Evolutionary conservation across 2,113 vertebrate genomes (phyloP).

Genomic region (Passer domesticus): DNA sequence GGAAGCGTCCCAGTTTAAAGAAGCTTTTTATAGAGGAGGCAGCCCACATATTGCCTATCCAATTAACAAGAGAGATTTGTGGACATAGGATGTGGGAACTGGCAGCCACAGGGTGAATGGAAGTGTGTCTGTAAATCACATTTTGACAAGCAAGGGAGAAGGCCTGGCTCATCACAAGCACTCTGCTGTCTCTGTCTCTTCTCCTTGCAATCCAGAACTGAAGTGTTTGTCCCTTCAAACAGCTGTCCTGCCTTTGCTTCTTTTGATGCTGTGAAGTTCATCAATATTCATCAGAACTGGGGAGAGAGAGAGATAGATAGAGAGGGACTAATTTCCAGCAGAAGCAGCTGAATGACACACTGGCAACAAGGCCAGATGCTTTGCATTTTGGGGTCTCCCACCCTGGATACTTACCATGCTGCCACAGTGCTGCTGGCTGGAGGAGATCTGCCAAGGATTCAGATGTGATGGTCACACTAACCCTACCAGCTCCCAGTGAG

Average conservation of each 20-base stretch:
- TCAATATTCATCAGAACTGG: constrained; percentile 42
- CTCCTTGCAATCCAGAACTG: neutral
- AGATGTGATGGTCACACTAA: neutral
- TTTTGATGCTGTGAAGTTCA: constrained; percentile 17
- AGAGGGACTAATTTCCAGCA: neutral
- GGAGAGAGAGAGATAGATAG: neutral
- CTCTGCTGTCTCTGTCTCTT: neutral
- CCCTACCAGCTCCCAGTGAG: neutral
- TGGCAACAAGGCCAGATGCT: neutral
- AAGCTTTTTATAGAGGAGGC: constrained; percentile 55
- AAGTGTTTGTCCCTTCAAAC: constrained; percentile 40
- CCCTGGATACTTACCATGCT: neutral
- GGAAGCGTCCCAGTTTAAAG: constrained; percentile 33
- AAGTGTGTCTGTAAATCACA: constrained; percentile 36
- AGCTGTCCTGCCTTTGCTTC: constrained; percentile 41
- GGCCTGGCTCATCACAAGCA: neutral
- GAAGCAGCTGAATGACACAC: neutral
- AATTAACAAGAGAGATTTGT: constrained; percentile 64
- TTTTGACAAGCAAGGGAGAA: neutral
- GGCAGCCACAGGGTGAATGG: constrained; percentile 22
- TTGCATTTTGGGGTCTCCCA: neutral
- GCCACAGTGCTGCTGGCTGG: neutral
- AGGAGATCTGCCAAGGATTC: neutral
- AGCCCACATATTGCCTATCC: constrained; percentile 51
- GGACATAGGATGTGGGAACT: constrained; percentile 11